Base-by-base conservation (phyloP, 1,140 invertebrate species). In the Nephila pilipes region DNA sequence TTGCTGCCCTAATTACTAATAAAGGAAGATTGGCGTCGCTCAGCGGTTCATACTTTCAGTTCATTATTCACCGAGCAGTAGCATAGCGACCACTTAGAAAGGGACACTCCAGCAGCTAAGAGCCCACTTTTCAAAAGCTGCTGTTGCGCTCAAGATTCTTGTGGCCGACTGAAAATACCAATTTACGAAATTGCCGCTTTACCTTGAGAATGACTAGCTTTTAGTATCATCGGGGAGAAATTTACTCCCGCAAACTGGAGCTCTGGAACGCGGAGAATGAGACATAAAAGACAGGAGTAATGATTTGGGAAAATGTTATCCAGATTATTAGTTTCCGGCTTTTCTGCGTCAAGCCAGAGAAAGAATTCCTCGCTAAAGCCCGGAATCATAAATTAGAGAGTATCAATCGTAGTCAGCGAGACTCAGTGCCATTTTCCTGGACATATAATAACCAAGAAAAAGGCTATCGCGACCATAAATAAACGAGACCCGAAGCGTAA, bases 151-250 rank as follows among this genome's bases (percentile, higher is more conserved):
- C 29, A 55, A 57, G 88, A 90, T 90, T 90, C 75, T 90, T 80
- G 88, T 55, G 88, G 88, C 32, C 75, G n/a, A 88, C 63, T 65
- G 60, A 88, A 88, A 88, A 88, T 88, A 88, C 85, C 58, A 88
- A 46, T 65, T 88, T 65, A 60, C 63, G 58, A 65, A 88, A 88
- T 22, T 38, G 36, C 85, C 63, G 69, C 69, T 75, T 75, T 75
- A 75, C 69, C 69, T 75, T 75, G 25, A 75, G 69, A 75, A 75
- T 75, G 69, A 36, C 69, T 75, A 32, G 69, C 69, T 75, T 88
- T 88, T 69, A 88, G 85, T 88, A 88, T 88, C 85, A 88, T 69
- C 85, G 63, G 32, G 80, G 32, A 32, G 85, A 69, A 69, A 88
- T 88, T 88, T 88, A 88, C 85, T 88, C 63, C 29, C 87, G 32